Conservation (phyloP, 2,797 vertebrate species). For the Aeoliscus strigatus region DNA sequence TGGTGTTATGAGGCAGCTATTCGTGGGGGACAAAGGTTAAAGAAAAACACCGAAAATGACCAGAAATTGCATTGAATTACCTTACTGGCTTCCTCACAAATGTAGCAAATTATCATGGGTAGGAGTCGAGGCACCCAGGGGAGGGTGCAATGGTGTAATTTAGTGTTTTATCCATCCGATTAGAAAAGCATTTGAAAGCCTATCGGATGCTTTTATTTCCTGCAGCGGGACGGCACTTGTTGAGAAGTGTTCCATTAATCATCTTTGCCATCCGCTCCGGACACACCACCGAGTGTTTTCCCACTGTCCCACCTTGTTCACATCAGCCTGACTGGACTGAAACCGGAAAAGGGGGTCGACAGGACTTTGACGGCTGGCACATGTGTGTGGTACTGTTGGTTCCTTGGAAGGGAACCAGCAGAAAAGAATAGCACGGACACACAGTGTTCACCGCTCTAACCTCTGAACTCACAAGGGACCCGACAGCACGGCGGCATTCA, state of each 20-base stretch:
- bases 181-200: conserved; percentile 38
- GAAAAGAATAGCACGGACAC: conserved; percentile 50
- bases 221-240: conserved; percentile 32
- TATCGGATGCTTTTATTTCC: conserved; percentile 49
- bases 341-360: conserved; percentile 33
- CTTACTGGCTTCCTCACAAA: conserved; percentile 31
- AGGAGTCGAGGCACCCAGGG: conserved; percentile 29
- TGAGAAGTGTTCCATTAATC: conserved; percentile 24
- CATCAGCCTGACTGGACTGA: conserved; percentile 27
- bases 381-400: conserved; percentile 54
- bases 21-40: conserved; percentile 22
- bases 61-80: conserved; percentile 34
- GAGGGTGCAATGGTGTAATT: conserved; percentile 38
- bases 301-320: conserved; percentile 15
- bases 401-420: conserved; percentile 46
- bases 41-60: conserved; percentile 41
- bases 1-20: conserved; percentile 26
- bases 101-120: conserved; percentile 40
- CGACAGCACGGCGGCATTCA: conserved; percentile 38
- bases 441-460: conserved; percentile 47
- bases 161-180: conserved; percentile 47
- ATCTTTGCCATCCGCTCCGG: conserved; percentile 1
- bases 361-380: conserved; percentile 35
- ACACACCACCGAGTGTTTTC: conserved; percentile 19
- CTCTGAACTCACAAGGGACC: conserved; percentile 55